These are phyloP conservation scores for Progne subis DNA, from an alignment of 2,113 vertebrate genomes.

Conservation along the genomic window DNA sequence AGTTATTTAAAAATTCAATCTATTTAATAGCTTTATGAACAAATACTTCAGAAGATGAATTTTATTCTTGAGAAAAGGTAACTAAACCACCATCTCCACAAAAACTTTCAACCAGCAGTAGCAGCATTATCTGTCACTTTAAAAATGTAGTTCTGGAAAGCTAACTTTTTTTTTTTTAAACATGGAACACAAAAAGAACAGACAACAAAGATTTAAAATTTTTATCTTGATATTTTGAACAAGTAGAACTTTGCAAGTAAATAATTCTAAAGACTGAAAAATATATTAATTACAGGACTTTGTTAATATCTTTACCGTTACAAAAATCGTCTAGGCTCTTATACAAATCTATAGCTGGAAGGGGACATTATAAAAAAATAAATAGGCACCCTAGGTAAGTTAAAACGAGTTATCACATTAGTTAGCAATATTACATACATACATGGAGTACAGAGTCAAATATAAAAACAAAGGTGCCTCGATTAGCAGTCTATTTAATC, in stretches of 20 bases:
- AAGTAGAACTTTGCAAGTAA: constrained; percentile 68
- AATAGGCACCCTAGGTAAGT: constrained; percentile 73
- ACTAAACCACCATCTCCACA: neutral
- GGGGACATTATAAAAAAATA: constrained; percentile 72
- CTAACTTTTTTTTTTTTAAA: neutral
- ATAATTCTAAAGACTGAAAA: constrained; percentile 65
- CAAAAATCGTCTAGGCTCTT: constrained; percentile 59
- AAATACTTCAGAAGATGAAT: neutral
- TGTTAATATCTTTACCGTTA: constrained; percentile 62
- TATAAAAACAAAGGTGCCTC: constrained; percentile 52
- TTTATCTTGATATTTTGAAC: constrained; percentile 56
- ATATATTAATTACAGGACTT: constrained; percentile 65
- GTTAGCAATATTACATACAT: constrained; percentile 50
- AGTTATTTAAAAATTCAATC: neutral
- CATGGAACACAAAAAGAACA: neutral
- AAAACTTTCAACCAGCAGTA: neutral
- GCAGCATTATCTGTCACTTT: neutral
- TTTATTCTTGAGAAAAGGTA: neutral
- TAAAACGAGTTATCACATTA: constrained; percentile 51
- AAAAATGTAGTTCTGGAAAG: neutral
- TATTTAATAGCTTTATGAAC: neutral
- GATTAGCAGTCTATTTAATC: constrained; percentile 10
- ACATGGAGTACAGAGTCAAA: constrained; percentile 53
- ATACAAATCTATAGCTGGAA: constrained; percentile 64
- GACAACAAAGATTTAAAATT: neutral